These are phyloP conservation scores for Aurelia sp. DNA, from an alignment of 30 jellyfish, hydroid and myxozoan genomes.

Conservation along the genomic window DNA sequence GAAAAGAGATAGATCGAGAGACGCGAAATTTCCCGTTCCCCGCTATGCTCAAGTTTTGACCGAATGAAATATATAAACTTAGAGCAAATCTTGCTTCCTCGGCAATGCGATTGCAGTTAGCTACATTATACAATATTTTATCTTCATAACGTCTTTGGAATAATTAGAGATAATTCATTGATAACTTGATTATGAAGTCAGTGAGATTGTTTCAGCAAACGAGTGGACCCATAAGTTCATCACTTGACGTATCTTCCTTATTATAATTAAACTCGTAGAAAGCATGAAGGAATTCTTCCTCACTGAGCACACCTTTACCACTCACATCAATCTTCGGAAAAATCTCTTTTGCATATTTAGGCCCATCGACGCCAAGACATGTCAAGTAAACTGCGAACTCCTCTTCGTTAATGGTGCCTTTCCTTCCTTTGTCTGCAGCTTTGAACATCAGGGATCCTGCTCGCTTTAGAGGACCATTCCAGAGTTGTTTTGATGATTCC, in stretches of 20 bases:
- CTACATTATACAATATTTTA: too few species aligned
- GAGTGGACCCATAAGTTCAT: constrained; percentile 61
- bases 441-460: constrained; percentile 60
- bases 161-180: background rate
- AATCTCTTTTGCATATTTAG: constrained; percentile 13
- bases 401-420: constrained; percentile 41
- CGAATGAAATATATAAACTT: too few species aligned
- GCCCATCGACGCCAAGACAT: constrained; percentile 62
- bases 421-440: constrained; percentile 60
- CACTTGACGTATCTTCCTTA: constrained; percentile 26
- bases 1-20: too few species aligned
- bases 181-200: background rate
- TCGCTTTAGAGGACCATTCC: constrained; percentile 45
- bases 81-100: too few species aligned
- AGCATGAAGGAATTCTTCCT: constrained; percentile 34
- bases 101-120: too few species aligned
- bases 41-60: too few species aligned
- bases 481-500: constrained; percentile 4
- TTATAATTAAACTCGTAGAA: constrained; percentile 43
- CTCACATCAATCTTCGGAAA: constrained; percentile 21
- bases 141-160: too few species aligned
- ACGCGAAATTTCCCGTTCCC: too few species aligned
- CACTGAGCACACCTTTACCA: constrained; percentile 13
- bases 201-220: background rate
- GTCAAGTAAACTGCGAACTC: constrained; percentile 39